Percentiles rank a stretch among this genome's conserved stretches.
Conservation (phyloP, 1,140 invertebrate species). For the Sycophila sp. region DNA sequence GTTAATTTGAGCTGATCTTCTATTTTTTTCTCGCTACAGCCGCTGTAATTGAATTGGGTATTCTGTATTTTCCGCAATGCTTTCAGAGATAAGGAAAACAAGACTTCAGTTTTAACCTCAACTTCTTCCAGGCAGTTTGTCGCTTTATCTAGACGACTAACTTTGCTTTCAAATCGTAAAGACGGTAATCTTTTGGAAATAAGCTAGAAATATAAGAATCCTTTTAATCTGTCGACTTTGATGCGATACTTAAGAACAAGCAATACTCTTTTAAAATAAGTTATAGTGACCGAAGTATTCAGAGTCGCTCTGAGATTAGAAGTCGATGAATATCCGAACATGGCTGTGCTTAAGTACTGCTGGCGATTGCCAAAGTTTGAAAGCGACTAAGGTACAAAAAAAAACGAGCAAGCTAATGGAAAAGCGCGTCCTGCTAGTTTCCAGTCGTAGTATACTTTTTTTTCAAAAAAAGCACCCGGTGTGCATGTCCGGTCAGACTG, state of each 20-base stretch:
- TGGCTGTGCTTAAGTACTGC: not conserved
- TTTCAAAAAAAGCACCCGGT: not conserved
- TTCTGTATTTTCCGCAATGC: too few species aligned
- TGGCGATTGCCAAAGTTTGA: not conserved
- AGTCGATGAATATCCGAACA: too few species aligned
- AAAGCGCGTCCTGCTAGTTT: not conserved
- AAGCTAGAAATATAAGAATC: too few species aligned
- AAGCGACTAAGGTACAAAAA: not conserved
- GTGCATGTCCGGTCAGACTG: not conserved
- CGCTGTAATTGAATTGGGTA: too few species aligned
- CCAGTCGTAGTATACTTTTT: too few species aligned
- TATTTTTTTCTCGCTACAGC: not conserved
- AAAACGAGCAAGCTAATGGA: not conserved
- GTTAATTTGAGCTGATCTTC: too few species aligned
- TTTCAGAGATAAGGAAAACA: constrained; percentile 38
- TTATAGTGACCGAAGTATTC: too few species aligned
- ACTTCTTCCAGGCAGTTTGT: constrained; percentile 42
- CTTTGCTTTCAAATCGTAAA: not conserved
- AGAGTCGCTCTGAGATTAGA: too few species aligned
- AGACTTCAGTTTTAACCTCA: constrained; percentile 50
- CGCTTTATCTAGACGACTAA: not conserved
- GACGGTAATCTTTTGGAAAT: constrained; percentile 44
- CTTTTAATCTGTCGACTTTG: too few species aligned
- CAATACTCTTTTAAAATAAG: too few species aligned
- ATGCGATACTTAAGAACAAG: too few species aligned